These are phyloP conservation scores for Limanda limanda DNA, from an alignment of 2,113 vertebrate genomes.

Conservation along the genomic window DNA sequence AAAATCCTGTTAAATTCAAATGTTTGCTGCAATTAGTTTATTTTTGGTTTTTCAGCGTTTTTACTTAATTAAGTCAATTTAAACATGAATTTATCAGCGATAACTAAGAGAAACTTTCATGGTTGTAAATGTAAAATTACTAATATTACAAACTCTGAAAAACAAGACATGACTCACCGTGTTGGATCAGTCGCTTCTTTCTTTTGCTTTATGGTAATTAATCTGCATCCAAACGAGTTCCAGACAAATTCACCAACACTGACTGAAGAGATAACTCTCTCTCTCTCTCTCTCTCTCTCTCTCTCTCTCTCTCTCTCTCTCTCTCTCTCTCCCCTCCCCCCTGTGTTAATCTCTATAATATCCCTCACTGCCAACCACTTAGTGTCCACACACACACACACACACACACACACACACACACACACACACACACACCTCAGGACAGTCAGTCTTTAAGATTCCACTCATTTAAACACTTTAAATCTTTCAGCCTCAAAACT, in stretches of 20 bases:
- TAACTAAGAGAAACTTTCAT: too few relatives aligned
- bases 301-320: neutral
- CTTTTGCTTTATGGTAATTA: constrained; percentile 5
- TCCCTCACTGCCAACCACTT: constrained; percentile 40
- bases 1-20: too few relatives aligned
- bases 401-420: neutral
- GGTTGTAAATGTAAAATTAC: neutral
- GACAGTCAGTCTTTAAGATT: neutral
- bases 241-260: constrained; percentile 38
- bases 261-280: constrained; percentile 39
- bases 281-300: neutral
- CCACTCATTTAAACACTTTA: neutral
- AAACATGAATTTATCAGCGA: too few relatives aligned
- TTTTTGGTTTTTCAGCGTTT: too few relatives aligned
- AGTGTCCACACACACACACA: constrained; percentile 4
- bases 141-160: neutral
- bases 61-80: too few relatives aligned
- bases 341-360: constrained; percentile 66
- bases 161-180: constrained; percentile 38
- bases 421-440: too few relatives aligned
- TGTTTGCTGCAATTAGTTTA: too few relatives aligned
- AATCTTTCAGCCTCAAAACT: too few relatives aligned
- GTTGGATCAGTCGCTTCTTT: neutral
- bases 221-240: constrained; percentile 42
- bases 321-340: constrained; percentile 10